Base-by-base conservation (phyloP, 1,140 invertebrate species). In the Drosophila kikkawai region DNA sequence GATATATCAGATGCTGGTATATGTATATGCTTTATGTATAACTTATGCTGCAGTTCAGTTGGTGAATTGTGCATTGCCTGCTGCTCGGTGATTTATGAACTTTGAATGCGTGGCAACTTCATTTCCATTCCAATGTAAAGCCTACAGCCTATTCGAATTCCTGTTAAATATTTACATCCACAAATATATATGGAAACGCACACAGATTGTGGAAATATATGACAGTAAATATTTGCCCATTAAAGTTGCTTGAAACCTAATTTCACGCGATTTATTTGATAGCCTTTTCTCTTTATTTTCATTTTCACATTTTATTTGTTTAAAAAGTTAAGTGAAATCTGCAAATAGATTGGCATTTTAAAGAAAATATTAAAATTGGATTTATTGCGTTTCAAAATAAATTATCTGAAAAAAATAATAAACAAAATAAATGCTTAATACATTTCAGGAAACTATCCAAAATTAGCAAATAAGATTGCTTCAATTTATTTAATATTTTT, bases 51-150 rank as follows among this genome's bases (percentile, higher is more conserved):
- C 22, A 22, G 22, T 22, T 22, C 22, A 22, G 22, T 22, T 22
- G 22, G 22, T 51, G 47, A 63, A 51, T 50, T 67, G 58, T 59
- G 56, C 64, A 67, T 48, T 56, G 58, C 59, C 34, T 45, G 39
- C 37, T 48, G 36, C 45, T 39, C 42, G 61, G 41, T 78, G 69
- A 79, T 84, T 90, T 84, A 81, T 75, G 69, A 79, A 81, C 73
- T 81, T 61, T 61, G 32, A 11, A 12, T 50, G 51, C 22, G 36
- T 37, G 13, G 34, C 64, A 56, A 19, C 34, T 71, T 45, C 39
- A 67, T 55, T 53, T 70, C 15, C 29, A 34, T 68, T 73, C 17
- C 36, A 44, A 17, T 47, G 48, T 76, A 65, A 48, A 34, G 11
- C 19, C 22, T 22, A 29, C 34, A 37, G 17, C 29, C 36, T 51